These are phyloP conservation scores for Cyphomyrus discorhynchus DNA, from an alignment of 2,113 vertebrate species.

Conservation along the genomic window DNA sequence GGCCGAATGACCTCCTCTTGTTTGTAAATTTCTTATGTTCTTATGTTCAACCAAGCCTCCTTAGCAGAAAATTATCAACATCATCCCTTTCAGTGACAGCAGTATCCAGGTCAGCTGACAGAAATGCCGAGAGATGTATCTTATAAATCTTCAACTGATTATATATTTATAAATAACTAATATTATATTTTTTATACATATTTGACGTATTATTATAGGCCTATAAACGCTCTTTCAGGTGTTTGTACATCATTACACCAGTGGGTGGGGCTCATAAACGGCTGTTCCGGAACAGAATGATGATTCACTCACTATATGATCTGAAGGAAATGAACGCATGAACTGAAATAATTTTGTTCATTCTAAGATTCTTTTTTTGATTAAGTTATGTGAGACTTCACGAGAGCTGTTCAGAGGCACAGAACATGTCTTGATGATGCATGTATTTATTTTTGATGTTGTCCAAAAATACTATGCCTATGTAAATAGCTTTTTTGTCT, in stretches of 20 bases:
- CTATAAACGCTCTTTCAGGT: neutral
- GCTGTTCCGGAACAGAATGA: neutral
- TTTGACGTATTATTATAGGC: neutral
- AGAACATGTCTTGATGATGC: neutral
- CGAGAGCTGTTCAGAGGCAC: neutral
- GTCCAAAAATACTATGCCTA: neutral
- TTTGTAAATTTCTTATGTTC: too few relatives aligned
- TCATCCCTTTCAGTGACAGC: neutral
- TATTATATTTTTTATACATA: neutral
- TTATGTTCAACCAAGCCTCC: neutral
- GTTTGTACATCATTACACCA: neutral
- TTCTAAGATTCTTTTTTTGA: neutral
- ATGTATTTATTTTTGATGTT: neutral
- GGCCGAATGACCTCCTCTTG: too few relatives aligned
- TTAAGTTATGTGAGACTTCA: neutral
- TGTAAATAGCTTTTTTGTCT: neutral
- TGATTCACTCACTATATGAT: neutral
- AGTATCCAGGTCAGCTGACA: neutral
- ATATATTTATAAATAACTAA: neutral
- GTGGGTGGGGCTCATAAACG: neutral
- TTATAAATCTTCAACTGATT: neutral
- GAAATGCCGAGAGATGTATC: neutral
- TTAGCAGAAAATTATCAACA: neutral
- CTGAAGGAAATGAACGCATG: neutral
- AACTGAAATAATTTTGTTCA: neutral